Conservation (phyloP, 2,888 invertebrate species). For the Leptogaster cylindrica region DNA sequence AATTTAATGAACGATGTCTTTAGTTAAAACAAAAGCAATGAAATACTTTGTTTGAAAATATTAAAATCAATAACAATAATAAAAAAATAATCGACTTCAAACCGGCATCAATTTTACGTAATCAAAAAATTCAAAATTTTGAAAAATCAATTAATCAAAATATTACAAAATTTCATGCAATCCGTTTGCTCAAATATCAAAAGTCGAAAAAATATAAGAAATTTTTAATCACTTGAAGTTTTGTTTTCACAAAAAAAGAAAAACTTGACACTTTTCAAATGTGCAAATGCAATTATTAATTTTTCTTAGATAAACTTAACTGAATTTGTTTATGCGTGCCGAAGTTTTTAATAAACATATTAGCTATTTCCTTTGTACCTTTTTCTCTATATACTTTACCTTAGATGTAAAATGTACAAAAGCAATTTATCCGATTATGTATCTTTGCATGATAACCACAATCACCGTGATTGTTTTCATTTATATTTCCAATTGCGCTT, state of each 20-base stretch:
- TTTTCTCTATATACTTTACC: constrained; percentile 33
- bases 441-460: constrained; percentile 32
- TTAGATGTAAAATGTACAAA: constrained; percentile 33
- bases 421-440: constrained; percentile 33
- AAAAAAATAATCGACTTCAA: background rate
- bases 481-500: constrained; percentile 49
- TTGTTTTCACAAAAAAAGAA: background rate
- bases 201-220: too few relatives aligned
- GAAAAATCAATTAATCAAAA: background rate
- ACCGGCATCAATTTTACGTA: too few relatives aligned
- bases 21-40: too few relatives aligned
- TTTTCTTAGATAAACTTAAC: constrained; percentile 4
- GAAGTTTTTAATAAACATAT: constrained; percentile 23
- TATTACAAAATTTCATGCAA: background rate
- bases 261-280: constrained; percentile 44
- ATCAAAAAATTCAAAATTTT: too few relatives aligned
- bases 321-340: constrained; percentile 28
- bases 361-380: constrained; percentile 29
- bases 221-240: background rate
- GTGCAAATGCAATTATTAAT: constrained; percentile 50
- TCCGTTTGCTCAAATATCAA: background rate
- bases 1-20: too few relatives aligned
- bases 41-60: too few relatives aligned
- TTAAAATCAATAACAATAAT: too few relatives aligned
- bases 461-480: constrained; percentile 35